Base-by-base conservation (phyloP, 2,797 vertebrate genomes). In the Hirundo rustica region DNA sequence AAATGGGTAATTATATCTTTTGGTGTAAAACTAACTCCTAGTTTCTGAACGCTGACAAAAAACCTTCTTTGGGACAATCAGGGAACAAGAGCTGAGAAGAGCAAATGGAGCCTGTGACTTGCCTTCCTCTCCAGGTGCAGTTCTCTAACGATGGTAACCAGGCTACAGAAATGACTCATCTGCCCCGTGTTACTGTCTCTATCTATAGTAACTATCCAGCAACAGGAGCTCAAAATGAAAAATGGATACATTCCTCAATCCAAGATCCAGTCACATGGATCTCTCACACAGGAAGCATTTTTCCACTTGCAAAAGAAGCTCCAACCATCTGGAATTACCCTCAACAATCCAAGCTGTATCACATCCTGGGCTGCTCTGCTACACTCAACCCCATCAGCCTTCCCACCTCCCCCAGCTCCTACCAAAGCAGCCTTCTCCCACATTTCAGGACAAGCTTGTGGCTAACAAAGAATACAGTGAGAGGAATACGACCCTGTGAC, bases 181-280 rank as follows among this genome's bases (percentile, higher is more conserved):
- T 30, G 27, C 40, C 22, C 29, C 14, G 1, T 5, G 14, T 36
- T 27, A 14, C 23, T 30, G 14, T 13, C 62, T 50, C 42, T 7
- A 68, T 6, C 42, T 13, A 50, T 80, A 79, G 67, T 50, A 70
- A 45, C 5, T 16, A 58, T 5, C 23, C 88, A 84, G 65, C 47
- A 70, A 36, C 13, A 13, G 0, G 0, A 68, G 30, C 30, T 34
- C 26, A 77, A 36, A 57, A 55, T 3, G 27, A 61, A 38, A 68
- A 73, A 54, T 13, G 1, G 62, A 77, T 10, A 5, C 10, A 25
- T 62, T 72, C 82, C 68, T 51, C 50, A 42, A 27, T 18, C 25
- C 23, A 78, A 70, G 57, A 62, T 14, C 20, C 58, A 51, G 26
- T 22, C 1, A 0, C 9, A 21, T 2, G 7, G 27, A 30, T 34